A percentile compares a stretch with the other conserved stretches of the same genome.
phyloP scores from a whole-genome alignment of 2,888 invertebrate genomes.

The Biston stratarius region DNA sequence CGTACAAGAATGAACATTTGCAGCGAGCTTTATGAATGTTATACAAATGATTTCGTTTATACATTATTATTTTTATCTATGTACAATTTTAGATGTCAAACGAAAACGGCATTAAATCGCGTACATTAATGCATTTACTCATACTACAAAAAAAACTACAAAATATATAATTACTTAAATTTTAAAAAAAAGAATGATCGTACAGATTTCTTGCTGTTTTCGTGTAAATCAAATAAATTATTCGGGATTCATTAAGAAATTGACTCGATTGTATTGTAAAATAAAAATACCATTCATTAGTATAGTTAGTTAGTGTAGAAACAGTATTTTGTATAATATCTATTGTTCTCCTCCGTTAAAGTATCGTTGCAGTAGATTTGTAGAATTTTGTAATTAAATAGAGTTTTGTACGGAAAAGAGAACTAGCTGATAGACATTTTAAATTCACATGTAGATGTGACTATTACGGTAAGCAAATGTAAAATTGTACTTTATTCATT shows the following conservation, averaged over 20 bases:
- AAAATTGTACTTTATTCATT: background rate
- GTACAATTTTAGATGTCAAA: conserved; percentile 60
- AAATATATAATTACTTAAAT: conserved; percentile 45
- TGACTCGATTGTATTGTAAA: conserved; percentile 65
- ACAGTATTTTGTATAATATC: conserved; percentile 69
- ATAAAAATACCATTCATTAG: conserved; percentile 58
- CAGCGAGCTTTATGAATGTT: conserved; percentile 74
- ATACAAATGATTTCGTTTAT: conserved; percentile 70
- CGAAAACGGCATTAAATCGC: conserved; percentile 69
- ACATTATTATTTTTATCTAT: conserved; percentile 55
- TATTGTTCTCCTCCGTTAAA: conserved; percentile 61
- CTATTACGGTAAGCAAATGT: conserved; percentile 7
- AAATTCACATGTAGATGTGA: background rate
- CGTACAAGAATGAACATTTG: conserved; percentile 59
- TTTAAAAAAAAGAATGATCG: conserved; percentile 40
- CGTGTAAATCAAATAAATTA: conserved; percentile 66
- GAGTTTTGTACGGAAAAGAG: conserved; percentile 62
- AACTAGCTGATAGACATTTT: conserved; percentile 25
- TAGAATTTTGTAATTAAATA: conserved; percentile 74
- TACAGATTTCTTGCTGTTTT: conserved; percentile 70
- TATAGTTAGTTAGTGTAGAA: conserved; percentile 74
- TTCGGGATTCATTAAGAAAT: conserved; percentile 62
- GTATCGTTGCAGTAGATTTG: conserved; percentile 69
- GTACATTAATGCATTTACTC: conserved; percentile 65
- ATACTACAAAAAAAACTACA: conserved; percentile 52